A percentile compares a stretch with the other conserved stretches of the same genome.
Conservation (phyloP, 2,888 invertebrate genomes). For the Deilephila porcellus region DNA sequence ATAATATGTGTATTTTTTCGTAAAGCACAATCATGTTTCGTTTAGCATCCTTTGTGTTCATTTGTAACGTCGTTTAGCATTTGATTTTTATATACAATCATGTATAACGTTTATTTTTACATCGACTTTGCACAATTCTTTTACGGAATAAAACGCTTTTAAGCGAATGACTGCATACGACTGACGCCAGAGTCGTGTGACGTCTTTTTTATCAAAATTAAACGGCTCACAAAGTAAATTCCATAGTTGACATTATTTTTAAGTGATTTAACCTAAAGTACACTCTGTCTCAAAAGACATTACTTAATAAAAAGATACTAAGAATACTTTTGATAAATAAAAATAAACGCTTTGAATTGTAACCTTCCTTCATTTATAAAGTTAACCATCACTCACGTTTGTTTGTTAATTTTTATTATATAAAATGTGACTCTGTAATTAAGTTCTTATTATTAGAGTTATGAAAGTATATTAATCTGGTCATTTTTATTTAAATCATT, state of each 20-base stretch:
- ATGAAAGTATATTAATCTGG: conserved; percentile 84
- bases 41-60: conserved; percentile 22
- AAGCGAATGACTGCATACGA: conserved; percentile 43
- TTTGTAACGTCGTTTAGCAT: conserved; percentile 14
- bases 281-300: conserved; percentile 80
- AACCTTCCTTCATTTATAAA: conserved; percentile 76
- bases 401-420: conserved; percentile 81
- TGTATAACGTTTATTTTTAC: conserved; percentile 39
- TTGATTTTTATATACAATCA: conserved; percentile 23
- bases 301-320: conserved; percentile 70
- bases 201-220: conserved; percentile 43
- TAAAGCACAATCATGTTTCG: conserved; percentile 79
- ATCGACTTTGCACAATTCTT: conserved; percentile 45
- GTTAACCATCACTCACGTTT: conserved; percentile 83
- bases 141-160: conserved; percentile 34
- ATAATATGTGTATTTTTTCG: conserved; percentile 76
- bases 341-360: conserved; percentile 79
- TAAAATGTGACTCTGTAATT: conserved; percentile 78
- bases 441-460: conserved; percentile 78
- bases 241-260: conserved; percentile 70
- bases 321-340: conserved; percentile 78
- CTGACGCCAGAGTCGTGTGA: conserved; percentile 73
- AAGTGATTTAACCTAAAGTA: conserved; percentile 74
- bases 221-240: conserved; percentile 63
- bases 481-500: conserved; percentile 85